A percentile compares a stretch with the other conserved stretches of the same genome.
Evolutionary conservation across 2,113 vertebrate genomes (phyloP).

Genomic region (Zapornia atra): DNA sequence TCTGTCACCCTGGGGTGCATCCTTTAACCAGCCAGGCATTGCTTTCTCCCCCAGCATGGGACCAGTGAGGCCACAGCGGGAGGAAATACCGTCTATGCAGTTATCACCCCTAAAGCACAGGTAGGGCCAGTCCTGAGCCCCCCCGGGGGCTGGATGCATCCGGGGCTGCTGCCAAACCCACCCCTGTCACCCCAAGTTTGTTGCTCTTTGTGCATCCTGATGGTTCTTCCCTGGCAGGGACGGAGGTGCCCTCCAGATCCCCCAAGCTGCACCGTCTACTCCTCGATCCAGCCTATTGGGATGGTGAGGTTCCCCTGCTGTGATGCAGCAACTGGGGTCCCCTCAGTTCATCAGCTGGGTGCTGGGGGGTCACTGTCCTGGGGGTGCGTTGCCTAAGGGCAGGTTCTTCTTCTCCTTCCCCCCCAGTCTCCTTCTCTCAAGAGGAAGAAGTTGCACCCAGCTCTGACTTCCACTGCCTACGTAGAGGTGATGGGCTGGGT

Average conservation of each 20-base stretch:
- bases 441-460: not conserved
- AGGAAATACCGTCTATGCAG: not conserved
- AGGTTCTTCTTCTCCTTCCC: not conserved
- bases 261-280: not conserved
- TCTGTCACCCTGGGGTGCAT: fast-evolving
- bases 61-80: fast-evolving
- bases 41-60: not conserved
- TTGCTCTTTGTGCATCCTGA: fast-evolving
- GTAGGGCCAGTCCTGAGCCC: not conserved
- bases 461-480: not conserved
- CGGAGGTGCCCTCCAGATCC: fast-evolving
- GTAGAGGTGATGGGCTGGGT: not conserved
- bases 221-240: fast-evolving
- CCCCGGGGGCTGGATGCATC: too few relatives aligned
- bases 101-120: fast-evolving
- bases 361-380: fast-evolving
- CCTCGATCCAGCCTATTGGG: not conserved
- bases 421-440: not conserved
- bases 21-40: not conserved
- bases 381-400: fast-evolving
- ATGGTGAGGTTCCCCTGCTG: not conserved
- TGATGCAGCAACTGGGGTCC: too few relatives aligned
- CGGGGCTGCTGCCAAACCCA: not conserved
- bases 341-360: fast-evolving
- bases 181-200: not conserved